Evolutionary conservation across 2,888 invertebrate species (phyloP).

Genomic region (Zygogramma bicolorata): DNA sequence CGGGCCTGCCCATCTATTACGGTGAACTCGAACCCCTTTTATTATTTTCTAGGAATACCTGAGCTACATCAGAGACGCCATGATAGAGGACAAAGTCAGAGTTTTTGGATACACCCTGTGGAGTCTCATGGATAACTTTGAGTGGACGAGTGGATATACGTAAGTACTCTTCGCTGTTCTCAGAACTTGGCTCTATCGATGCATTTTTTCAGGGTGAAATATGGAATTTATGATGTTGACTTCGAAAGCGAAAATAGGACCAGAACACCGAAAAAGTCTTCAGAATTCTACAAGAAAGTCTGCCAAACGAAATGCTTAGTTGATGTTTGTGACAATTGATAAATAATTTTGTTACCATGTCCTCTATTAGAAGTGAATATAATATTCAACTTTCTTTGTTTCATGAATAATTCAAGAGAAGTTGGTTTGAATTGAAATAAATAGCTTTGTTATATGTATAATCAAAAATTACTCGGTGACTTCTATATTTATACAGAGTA

Average conservation of each 20-base stretch:
- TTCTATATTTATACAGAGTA: too few relatives aligned
- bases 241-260: constrained; percentile 71
- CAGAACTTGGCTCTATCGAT: not conserved
- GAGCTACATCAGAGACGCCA: constrained; percentile 60
- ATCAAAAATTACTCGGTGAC: too few relatives aligned
- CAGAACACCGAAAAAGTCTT: constrained; percentile 75
- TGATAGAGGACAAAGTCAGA: constrained; percentile 61
- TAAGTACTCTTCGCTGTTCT: constrained; percentile 28
- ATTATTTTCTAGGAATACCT: constrained; percentile 64
- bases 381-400: too few relatives aligned
- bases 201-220: constrained; percentile 56
- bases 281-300: constrained; percentile 26
- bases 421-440: too few relatives aligned
- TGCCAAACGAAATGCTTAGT: constrained; percentile 29
- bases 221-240: constrained; percentile 78
- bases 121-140: constrained; percentile 59
- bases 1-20: too few relatives aligned
- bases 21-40: too few relatives aligned
- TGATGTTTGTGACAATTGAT: constrained; percentile 11
- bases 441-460: too few relatives aligned
- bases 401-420: too few relatives aligned
- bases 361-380: too few relatives aligned
- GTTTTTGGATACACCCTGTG: constrained; percentile 65
- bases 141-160: constrained; percentile 66
- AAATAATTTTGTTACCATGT: not conserved